A percentile compares a stretch with the other conserved stretches of the same genome.
phyloP scores from a whole-genome alignment of 2,113 vertebrate genomes.

The Caretta caretta region DNA sequence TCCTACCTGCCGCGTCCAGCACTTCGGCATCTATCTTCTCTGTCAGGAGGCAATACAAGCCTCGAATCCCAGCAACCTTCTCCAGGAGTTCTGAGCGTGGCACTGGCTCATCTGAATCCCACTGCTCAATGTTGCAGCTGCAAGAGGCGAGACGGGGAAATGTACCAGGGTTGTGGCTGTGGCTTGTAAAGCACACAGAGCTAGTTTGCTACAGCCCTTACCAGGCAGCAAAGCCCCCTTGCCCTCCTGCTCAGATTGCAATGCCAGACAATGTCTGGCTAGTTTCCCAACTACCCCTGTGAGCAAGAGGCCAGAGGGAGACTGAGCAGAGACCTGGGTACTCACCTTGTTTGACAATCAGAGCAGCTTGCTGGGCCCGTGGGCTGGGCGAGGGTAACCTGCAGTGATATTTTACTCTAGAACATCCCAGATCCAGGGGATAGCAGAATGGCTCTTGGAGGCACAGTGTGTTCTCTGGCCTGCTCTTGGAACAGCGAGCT shows the following conservation, averaged over 20 bases:
- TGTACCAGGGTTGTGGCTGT: neutral
- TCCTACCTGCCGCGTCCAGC: slow-evolving; percentile 76
- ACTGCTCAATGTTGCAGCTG: neutral
- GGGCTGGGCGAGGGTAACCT: neutral
- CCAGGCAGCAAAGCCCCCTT: neutral
- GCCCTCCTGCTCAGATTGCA: neutral
- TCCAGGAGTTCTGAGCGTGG: slow-evolving; percentile 78
- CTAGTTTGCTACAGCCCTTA: neutral
- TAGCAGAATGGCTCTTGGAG: neutral
- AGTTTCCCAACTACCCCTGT: neutral
- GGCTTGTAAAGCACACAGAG: neutral
- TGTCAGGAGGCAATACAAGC: slow-evolving; percentile 79
- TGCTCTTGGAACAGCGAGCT: neutral
- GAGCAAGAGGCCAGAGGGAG: neutral
- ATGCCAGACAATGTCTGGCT: neutral
- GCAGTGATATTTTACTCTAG: neutral
- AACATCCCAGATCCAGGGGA: neutral
- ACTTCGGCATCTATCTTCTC: slow-evolving; percentile 83
- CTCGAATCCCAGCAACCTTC: slow-evolving; percentile 76
- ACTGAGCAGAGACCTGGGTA: neutral
- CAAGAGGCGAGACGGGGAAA: neutral
- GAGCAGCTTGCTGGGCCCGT: neutral
- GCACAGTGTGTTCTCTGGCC: neutral
- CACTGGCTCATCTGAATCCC: slow-evolving; percentile 78
- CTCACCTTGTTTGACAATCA: neutral